Evolutionary conservation across 30 jellyfish, hydroid and myxozoan species (phyloP), one percentile per base, ranked within the genome.

Genomic region (Clytia hemisphaerica): DNA sequence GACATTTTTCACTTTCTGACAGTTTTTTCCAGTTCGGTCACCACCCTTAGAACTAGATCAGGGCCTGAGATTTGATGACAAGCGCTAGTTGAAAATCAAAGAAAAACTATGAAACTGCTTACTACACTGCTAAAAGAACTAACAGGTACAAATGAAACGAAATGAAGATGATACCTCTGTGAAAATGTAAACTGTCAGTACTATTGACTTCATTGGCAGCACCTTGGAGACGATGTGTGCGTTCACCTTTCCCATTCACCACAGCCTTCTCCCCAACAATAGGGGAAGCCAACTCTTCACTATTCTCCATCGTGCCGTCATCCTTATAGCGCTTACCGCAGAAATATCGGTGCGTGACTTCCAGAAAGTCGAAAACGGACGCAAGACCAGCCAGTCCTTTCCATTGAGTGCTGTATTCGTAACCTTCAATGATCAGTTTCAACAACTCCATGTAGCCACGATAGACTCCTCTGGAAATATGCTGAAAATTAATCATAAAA

Each of bases 371-470:
- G 55, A 86, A 86, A 1, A 86, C 82, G 15, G 96, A 86, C 21
- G 91, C 69, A 1, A 86, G 82, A 0, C 96, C 96, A 46, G 92
- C 96, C 45, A 73, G 61, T 12, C 96, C 94, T 35, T 71, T 63
- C 45, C 36, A 46, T 49, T 71, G 37, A 24, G 77, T 74, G 47
- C 92, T 86, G 67, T 65, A 74, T 36, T 72, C 92, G 76, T 66
- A 86, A 46, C 96, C 96, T 79, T 86, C 94, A 21, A 86, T 45
- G 45, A 86, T 21, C 59, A 79, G 62, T 36, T 78, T 78, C 28
- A 79, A 44, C 37, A 79, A 37, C 24, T 86, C 96, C 30, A 86
- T 70, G 58, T 71, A 61, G 37, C 94, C 73, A 4, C 96, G 92
- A 40, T 86, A 86, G 7, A 60, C 86, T 49, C 79, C 79, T 45